Conservation (phyloP, 2,888 invertebrate genomes). For the Thecocarcelia acutangulata region DNA sequence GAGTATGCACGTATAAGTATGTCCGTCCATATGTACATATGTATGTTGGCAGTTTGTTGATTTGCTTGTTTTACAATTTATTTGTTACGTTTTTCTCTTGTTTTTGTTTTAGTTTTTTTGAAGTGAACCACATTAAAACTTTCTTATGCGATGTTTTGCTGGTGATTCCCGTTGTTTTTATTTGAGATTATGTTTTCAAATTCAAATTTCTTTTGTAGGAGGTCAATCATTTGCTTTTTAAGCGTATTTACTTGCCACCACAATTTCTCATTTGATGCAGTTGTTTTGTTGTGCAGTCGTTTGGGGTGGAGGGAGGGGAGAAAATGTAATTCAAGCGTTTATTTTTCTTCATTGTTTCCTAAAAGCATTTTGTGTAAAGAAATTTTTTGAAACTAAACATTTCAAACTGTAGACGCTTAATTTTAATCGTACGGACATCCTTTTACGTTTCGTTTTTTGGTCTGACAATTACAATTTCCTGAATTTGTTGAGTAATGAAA, state of each 20-base stretch:
- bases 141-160: conserved; percentile 13
- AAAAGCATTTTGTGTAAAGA: conserved; percentile 32
- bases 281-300: conserved; percentile 3
- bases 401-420: conserved; percentile 31
- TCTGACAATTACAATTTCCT: conserved; percentile 50
- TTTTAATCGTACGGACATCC: conserved; percentile 56
- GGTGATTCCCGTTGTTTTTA: conserved; percentile 45
- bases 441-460: conserved; percentile 31
- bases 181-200: conserved; percentile 42
- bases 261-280: neutral
- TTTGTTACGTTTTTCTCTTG: conserved; percentile 22
- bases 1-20: neutral
- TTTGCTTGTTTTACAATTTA: conserved; percentile 48
- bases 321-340: neutral
- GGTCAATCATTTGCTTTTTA: conserved; percentile 47
- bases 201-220: conserved; percentile 57
- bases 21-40: neutral
- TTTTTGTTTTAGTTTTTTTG: neutral
- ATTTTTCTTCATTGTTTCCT: conserved; percentile 37
- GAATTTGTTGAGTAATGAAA: conserved; percentile 30
- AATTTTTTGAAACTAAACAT: conserved; percentile 10
- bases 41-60: conserved; percentile 45
- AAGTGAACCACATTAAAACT: conserved; percentile 7
- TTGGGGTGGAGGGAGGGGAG: neutral
- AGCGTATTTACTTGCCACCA: conserved; percentile 25